Evolutionary conservation across 2,113 vertebrate species (phyloP).

Genomic region (Menidia beryllina): DNA sequence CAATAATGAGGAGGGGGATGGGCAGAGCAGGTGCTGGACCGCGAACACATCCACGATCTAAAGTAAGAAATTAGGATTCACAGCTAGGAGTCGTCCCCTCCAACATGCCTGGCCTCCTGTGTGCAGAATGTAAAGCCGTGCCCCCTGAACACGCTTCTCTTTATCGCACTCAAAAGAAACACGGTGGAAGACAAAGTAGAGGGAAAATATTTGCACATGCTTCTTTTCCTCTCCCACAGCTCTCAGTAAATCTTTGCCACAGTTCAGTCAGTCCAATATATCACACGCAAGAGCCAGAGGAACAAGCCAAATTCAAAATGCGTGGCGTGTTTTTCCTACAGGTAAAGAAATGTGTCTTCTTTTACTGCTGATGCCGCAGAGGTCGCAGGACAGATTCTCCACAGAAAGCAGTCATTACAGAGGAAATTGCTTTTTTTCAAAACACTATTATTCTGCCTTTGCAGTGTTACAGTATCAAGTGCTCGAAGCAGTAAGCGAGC

Average conservation of each 20-base stretch:
- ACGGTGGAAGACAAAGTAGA: conserved; percentile 9
- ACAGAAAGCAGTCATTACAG: neutral
- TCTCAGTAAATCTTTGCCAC: conserved; percentile 26
- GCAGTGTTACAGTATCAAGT: neutral
- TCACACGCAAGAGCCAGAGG: conserved; percentile 30
- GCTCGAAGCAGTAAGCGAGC: neutral
- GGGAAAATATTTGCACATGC: conserved; percentile 42
- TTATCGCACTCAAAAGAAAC: conserved; percentile 29
- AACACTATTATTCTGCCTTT: conserved; percentile 1
- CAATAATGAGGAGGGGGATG: conserved; percentile 74
- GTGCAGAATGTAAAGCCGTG: conserved; percentile 17
- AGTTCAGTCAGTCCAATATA: conserved; percentile 42
- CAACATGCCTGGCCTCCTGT: conserved; percentile 14
- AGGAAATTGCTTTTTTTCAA: neutral
- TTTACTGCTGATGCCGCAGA: neutral
- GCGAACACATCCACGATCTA: conserved; percentile 62
- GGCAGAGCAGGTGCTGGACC: conserved; percentile 76
- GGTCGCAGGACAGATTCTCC: neutral
- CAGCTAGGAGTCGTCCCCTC: conserved; percentile 12
- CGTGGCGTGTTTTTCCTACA: conserved; percentile 1
- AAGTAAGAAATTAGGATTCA: conserved; percentile 61
- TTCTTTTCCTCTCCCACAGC: conserved; percentile 7
- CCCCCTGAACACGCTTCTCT: neutral
- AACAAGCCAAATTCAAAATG: conserved; percentile 16
- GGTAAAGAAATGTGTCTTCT: neutral